These are phyloP conservation scores for Pseudopipra pipra DNA, from an alignment of 2,113 vertebrate genomes.

Conservation along the genomic window DNA sequence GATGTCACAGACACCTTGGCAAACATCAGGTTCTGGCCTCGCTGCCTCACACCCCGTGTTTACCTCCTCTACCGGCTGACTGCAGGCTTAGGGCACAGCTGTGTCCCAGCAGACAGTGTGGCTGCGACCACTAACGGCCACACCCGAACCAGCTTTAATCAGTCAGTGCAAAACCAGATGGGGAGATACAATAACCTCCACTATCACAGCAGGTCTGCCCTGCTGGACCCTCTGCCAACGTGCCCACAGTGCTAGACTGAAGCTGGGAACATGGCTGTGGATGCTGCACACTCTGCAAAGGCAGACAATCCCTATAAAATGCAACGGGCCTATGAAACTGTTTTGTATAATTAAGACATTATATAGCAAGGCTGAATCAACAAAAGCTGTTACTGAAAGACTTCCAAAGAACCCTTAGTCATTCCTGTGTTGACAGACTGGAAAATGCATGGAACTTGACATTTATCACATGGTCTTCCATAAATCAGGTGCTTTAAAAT, in stretches of 20 bases:
- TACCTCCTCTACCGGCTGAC: background rate
- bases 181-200: background rate
- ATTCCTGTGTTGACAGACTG: background rate
- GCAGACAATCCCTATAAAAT: background rate
- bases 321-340: background rate
- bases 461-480: background rate
- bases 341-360: background rate
- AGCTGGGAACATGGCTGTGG: background rate
- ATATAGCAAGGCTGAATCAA: background rate
- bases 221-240: fast-evolving
- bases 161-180: background rate
- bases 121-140: background rate
- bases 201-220: background rate
- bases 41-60: background rate
- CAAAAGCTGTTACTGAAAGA: background rate
- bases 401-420: background rate
- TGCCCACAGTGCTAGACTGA: background rate
- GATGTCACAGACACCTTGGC: background rate
- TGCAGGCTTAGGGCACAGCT: background rate
- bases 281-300: background rate
- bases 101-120: background rate
- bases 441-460: background rate
- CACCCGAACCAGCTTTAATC: background rate
- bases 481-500: background rate
- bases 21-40: background rate